phyloP scores from a whole-genome alignment of 2,888 invertebrate species.

The Calephelis perditalis region DNA sequence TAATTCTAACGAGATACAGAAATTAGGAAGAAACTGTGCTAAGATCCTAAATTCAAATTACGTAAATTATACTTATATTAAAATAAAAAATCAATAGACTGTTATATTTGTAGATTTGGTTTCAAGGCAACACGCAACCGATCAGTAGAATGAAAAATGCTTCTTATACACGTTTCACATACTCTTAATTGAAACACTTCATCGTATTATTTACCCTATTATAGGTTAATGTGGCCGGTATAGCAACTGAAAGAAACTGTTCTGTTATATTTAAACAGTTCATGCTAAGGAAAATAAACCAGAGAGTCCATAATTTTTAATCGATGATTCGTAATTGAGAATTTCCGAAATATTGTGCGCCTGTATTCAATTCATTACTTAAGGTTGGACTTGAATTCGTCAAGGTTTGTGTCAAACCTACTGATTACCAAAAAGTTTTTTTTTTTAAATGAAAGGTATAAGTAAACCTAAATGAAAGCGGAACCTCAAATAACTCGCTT shows the following conservation, averaged over 20 bases:
- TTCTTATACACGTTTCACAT: slow-evolving; percentile 56
- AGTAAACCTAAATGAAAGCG: too few relatives aligned
- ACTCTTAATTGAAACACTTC: slow-evolving; percentile 65
- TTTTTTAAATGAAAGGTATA: too few relatives aligned
- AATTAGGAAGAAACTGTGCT: neutral
- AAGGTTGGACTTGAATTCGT: too few relatives aligned
- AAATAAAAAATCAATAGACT: too few relatives aligned
- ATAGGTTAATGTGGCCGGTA: slow-evolving; percentile 59
- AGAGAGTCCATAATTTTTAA: slow-evolving; percentile 13
- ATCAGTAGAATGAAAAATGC: slow-evolving; percentile 36
- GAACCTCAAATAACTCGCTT: too few relatives aligned
- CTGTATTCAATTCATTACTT: too few relatives aligned
- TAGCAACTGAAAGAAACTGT: slow-evolving; percentile 56
- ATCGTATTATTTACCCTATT: slow-evolving; percentile 71
- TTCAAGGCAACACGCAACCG: too few relatives aligned
- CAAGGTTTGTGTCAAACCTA: too few relatives aligned
- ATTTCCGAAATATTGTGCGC: too few relatives aligned
- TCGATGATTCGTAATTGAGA: neutral
- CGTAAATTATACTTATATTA: too few relatives aligned
- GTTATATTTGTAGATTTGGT: too few relatives aligned
- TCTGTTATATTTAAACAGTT: slow-evolving; percentile 56
- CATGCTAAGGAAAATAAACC: slow-evolving; percentile 42
- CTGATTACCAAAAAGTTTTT: too few relatives aligned
- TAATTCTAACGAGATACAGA: neutral
- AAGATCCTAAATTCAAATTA: neutral